phyloP scores from a whole-genome alignment of 2,113 vertebrate species.

The Epinephelus fuscoguttatus region DNA sequence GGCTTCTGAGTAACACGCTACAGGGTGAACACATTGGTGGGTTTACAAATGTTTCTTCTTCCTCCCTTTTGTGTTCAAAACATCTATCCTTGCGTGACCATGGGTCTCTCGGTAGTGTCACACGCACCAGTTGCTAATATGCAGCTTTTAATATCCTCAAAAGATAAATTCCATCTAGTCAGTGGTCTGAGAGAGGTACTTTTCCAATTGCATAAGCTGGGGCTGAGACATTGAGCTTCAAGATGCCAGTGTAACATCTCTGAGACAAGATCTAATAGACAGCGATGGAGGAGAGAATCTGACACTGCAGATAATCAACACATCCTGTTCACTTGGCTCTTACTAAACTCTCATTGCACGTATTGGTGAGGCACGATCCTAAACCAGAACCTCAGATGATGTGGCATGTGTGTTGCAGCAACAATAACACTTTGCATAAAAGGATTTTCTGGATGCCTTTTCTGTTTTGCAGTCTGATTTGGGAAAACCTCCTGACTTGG shows the following conservation, averaged over 20 bases:
- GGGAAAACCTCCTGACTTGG: background rate
- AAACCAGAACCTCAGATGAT: too few species aligned
- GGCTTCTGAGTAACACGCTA: slow-evolving; percentile 11
- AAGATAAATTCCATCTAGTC: slow-evolving; percentile 80
- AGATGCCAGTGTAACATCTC: slow-evolving; percentile 40
- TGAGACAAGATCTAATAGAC: slow-evolving; percentile 47
- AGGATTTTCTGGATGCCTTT: background rate
- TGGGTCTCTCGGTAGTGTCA: slow-evolving; percentile 53
- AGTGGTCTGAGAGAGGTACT: slow-evolving; percentile 76
- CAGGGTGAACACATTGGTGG: background rate
- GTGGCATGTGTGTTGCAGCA: background rate
- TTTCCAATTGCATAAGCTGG: slow-evolving; percentile 70
- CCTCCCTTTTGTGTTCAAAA: slow-evolving; percentile 44
- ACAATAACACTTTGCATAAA: slow-evolving; percentile 6
- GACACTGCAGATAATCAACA: slow-evolving; percentile 37
- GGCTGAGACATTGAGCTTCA: slow-evolving; percentile 47
- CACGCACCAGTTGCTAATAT: slow-evolving; percentile 77
- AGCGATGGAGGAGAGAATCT: slow-evolving; percentile 23
- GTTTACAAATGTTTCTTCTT: slow-evolving; percentile 50
- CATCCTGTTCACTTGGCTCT: background rate
- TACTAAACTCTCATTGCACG: slow-evolving; percentile 24
- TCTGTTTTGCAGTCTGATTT: slow-evolving; percentile 3
- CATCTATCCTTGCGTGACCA: slow-evolving; percentile 64
- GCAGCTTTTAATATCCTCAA: slow-evolving; percentile 77
- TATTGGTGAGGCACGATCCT: background rate